phyloP scores from a whole-genome alignment of 2,113 vertebrate genomes.

The Hippolais icterina region DNA sequence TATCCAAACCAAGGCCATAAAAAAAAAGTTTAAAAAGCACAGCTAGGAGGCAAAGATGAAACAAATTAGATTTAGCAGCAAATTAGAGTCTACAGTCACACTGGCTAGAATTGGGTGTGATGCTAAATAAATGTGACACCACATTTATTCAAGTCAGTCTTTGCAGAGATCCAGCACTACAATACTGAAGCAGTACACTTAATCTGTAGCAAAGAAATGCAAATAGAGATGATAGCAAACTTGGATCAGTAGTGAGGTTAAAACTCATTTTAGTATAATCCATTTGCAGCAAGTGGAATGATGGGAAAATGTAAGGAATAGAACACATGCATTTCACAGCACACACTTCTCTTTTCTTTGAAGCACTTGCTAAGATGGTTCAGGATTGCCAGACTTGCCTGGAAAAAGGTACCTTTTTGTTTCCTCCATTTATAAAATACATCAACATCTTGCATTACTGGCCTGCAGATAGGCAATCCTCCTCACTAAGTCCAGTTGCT shows the following conservation, averaged over 20 bases:
- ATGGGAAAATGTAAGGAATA: neutral
- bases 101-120: neutral
- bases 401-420: neutral
- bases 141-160: neutral
- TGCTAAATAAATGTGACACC: neutral
- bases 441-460: neutral
- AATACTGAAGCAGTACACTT: neutral
- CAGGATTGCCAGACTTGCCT: neutral
- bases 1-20: neutral
- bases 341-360: rapidly evolving
- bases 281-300: neutral
- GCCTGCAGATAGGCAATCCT: neutral
- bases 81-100: neutral
- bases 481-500: neutral
- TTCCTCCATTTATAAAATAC: neutral
- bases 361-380: neutral
- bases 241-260: neutral
- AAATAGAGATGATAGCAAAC: neutral
- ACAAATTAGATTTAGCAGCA: slow-evolving; percentile 1
- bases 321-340: neutral
- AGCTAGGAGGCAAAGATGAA: neutral
- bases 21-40: neutral
- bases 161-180: neutral
- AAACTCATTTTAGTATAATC: neutral
- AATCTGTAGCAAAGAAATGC: neutral